Evolutionary conservation across 2,797 vertebrate genomes (phyloP), one percentile per base, ranked within the genome.

Genomic region (Liparis tanakae): DNA sequence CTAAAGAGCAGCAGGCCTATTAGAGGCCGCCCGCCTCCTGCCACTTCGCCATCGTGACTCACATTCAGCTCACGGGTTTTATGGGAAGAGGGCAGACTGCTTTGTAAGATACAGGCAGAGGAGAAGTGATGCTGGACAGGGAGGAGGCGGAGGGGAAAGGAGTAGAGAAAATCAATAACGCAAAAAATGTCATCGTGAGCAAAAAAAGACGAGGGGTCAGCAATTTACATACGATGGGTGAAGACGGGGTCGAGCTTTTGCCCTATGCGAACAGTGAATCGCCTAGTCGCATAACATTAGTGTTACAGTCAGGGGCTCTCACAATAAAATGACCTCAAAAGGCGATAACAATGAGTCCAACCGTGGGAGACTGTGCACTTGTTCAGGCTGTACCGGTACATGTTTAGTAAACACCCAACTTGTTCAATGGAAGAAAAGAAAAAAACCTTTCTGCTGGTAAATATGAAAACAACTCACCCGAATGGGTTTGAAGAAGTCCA

Each of bases 401-500:
- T 22, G 25, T 5, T 72, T 20, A 39, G 36, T 17, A 41, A 63
- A 74, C n/a, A 74, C 4, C 17, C 20, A 34, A 37, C 17, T 7
- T 51, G 13, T 44, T 70, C 1, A 43, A 41, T 55, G 33, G 46
- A 48, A 48, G 46, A 48, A 48, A 57, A 48, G 41, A 57, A 51
- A 6, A 6, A 39, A 8, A 36, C 13, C 33, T 72, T 22, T 15
- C 33, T n/a, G 15, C 33, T 39, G 33, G 12, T 48, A 18, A 64
- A 69, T 64, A 8, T 10, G 20, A 36, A 4, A 25, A 36, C n/a
- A 20, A 90, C 88, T 91, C 50, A 99, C 98, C 89, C 95, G 78
- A 61, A 98, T 85, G 0, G 97, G 97, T 85, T 97, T 99, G 59
- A 99, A 83, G 80, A 97, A 95, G 91, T 98, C 94, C 88, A 98